Evolutionary conservation across 1,140 invertebrate species (phyloP).

Genomic region (Caenorhabditis tropicalis): DNA sequence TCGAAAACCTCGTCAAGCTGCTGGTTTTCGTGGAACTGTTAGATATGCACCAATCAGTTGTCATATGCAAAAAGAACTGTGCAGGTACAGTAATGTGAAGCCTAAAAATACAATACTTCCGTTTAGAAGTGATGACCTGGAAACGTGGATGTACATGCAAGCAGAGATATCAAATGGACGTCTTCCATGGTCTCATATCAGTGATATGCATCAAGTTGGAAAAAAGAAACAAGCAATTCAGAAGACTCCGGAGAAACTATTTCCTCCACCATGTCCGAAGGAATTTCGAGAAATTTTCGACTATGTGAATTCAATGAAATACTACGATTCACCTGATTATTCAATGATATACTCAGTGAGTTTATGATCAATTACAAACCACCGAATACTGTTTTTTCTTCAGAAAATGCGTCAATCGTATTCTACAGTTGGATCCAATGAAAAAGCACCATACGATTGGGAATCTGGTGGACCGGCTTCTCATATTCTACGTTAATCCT

Average conservation of each 20-base stretch:
- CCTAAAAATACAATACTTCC: no score
- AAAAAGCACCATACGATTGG: constrained; percentile 45
- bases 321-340: constrained; percentile 57
- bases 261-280: constrained; percentile 59
- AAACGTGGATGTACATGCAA: constrained; percentile 60
- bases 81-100: background rate
- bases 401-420: constrained; percentile 8
- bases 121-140: constrained; percentile 50
- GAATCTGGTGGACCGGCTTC: constrained; percentile 11
- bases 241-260: background rate
- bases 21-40: constrained; percentile 62
- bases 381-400: background rate
- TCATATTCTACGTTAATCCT: background rate
- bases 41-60: constrained; percentile 60
- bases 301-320: constrained; percentile 40
- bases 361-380: background rate
- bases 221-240: constrained; percentile 43
- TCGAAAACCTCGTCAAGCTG: constrained; percentile 59
- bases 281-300: constrained; percentile 46
- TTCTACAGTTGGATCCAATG: background rate
- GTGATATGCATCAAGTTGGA: constrained; percentile 55
- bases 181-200: constrained; percentile 58
- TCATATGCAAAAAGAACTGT: constrained; percentile 58
- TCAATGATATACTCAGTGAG: constrained; percentile 29
- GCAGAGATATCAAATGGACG: constrained; percentile 57